Conservation (phyloP, 2,888 invertebrate species). For the Heliothis peltigera region DNA sequence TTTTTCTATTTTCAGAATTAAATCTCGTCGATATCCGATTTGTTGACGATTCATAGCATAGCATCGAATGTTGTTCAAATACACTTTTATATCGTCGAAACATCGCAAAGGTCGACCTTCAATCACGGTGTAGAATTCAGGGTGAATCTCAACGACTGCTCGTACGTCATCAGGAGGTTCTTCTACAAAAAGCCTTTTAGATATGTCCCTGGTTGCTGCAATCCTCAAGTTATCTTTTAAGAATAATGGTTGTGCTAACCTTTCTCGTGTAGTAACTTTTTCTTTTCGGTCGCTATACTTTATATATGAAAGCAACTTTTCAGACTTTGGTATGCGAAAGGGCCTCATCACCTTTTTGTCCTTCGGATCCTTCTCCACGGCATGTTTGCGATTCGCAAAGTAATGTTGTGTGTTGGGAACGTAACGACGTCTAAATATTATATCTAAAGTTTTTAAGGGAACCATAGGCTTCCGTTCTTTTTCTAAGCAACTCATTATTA, state of each 20-base stretch:
- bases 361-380: conserved; percentile 61
- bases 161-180: conserved; percentile 88
- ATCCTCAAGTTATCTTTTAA: conserved; percentile 83
- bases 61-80: conserved; percentile 88
- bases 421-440: conserved; percentile 85
- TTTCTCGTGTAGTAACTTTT: conserved; percentile 72
- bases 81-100: conserved; percentile 90
- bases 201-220: conserved; percentile 87
- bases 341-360: conserved; percentile 71
- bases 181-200: conserved; percentile 89
- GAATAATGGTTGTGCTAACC: conserved; percentile 76
- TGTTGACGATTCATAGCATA: conserved; percentile 87
- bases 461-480: conserved; percentile 82
- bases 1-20: conserved; percentile 81
- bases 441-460: conserved; percentile 83
- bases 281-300: conserved; percentile 85
- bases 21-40: conserved; percentile 84
- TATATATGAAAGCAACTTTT: conserved; percentile 84
- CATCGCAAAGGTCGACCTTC: conserved; percentile 90
- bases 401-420: conserved; percentile 86
- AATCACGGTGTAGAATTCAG: conserved; percentile 91
- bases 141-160: conserved; percentile 91
- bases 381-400: conserved; percentile 82
- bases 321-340: conserved; percentile 81
- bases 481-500: conserved; percentile 67